Percentiles rank a stretch among this genome's conserved stretches.
Conservation (phyloP, 2,888 invertebrate species). For the Lepidochitona cinerea region DNA sequence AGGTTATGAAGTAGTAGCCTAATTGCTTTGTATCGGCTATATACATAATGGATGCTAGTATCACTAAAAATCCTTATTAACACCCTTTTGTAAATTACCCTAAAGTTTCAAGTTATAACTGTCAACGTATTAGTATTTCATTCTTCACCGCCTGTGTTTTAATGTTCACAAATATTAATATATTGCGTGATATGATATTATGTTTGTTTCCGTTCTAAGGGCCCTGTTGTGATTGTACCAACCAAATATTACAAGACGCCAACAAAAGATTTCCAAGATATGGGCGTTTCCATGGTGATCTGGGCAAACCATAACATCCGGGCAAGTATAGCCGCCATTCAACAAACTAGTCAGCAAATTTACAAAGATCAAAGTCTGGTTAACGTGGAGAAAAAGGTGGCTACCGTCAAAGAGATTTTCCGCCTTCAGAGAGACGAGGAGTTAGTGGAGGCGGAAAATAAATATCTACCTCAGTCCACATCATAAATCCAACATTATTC, state of each 20-base stretch:
- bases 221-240: conserved; percentile 72
- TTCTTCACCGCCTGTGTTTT: too few species aligned
- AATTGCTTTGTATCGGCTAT: too few species aligned
- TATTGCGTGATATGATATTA: too few species aligned
- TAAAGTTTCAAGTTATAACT: too few species aligned
- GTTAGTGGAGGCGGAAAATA: conserved; percentile 69
- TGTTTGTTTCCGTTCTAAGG: conserved; percentile 46
- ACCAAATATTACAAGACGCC: conserved; percentile 72
- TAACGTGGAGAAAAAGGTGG: conserved; percentile 69
- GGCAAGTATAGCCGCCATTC: conserved; percentile 71
- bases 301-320: conserved; percentile 73
- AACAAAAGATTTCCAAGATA: conserved; percentile 65
- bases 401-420: conserved; percentile 71
- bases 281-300: conserved; percentile 71
- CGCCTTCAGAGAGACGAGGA: conserved; percentile 71
- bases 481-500: too few species aligned
- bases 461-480: conserved; percentile 64
- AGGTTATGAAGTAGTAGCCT: too few species aligned
- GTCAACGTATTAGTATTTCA: too few species aligned
- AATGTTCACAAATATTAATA: too few species aligned
- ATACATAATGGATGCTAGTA: too few species aligned
- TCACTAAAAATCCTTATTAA: too few species aligned
- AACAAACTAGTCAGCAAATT: conserved; percentile 64
- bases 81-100: too few species aligned
- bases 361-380: conserved; percentile 66